A percentile compares a stretch with the other conserved stretches of the same genome.
These are phyloP conservation scores for Nomada ferruginata DNA, from an alignment of 2,888 invertebrate genomes.

Conservation along the genomic window DNA sequence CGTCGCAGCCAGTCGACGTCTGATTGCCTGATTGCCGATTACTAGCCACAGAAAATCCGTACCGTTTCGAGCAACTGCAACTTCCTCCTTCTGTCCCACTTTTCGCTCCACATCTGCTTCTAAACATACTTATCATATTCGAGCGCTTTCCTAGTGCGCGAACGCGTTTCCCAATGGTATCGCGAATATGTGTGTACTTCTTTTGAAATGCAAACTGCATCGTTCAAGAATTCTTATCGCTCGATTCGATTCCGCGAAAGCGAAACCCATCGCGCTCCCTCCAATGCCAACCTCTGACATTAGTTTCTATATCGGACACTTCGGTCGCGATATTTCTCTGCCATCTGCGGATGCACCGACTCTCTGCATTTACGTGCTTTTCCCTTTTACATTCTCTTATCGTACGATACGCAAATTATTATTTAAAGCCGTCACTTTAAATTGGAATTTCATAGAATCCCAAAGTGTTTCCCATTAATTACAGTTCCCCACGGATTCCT, in stretches of 20 bases:
- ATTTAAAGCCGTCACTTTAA: too few relatives aligned
- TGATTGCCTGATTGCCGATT: neutral
- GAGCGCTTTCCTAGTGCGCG: too few relatives aligned
- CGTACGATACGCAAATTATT: too few relatives aligned
- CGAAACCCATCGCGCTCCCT: constrained; percentile 17
- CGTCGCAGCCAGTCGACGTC: neutral
- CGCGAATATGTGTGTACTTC: neutral
- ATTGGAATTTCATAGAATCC: too few relatives aligned
- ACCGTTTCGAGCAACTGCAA: constrained; percentile 22
- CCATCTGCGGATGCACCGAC: neutral
- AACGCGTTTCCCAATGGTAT: neutral
- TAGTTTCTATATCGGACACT: constrained; percentile 30
- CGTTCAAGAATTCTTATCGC: constrained; percentile 8
- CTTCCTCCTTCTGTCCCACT: constrained; percentile 3
- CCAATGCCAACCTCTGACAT: constrained; percentile 50
- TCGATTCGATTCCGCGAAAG: constrained; percentile 42
- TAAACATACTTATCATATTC: constrained; percentile 23
- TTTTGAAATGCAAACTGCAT: neutral
- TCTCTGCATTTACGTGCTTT: neutral
- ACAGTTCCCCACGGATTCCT: too few relatives aligned
- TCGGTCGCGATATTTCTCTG: constrained; percentile 22
- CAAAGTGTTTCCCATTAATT: too few relatives aligned
- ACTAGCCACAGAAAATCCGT: neutral
- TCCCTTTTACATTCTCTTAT: neutral
- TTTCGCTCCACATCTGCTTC: constrained; percentile 34